Base-by-base conservation (phyloP, 2,113 vertebrate species). In the Sander lucioperca region DNA sequence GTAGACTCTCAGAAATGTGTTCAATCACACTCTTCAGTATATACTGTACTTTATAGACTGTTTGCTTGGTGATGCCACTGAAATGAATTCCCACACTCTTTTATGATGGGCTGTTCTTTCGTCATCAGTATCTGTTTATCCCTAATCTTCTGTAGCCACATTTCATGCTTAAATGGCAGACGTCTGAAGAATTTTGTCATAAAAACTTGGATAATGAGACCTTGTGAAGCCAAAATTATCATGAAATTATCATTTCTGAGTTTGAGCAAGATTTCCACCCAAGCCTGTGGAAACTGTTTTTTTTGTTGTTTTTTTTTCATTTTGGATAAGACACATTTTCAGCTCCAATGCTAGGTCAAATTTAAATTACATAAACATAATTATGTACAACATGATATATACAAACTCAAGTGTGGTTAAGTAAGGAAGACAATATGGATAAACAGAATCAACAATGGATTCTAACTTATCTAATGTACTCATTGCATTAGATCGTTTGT, bases 181-280 rank as follows among this genome's bases (percentile, higher is more conserved):
- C 39, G 19, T 19, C 74, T 48, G 18, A n/a, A 56, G 58, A 57
- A 63, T 77, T 53, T 14, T 50, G 68, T 47, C 65, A 36, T 30
- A 70, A 82, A 81, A 75, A 33, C 16, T 51, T 11, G 27, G 25
- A 74, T 65, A 86, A 83, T 80, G 23, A 79, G 58, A 74, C 21
- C 33, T 15, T 80, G n/a, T 64, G 67, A 48, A 62, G 57, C 61
- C 65, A 76, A 33, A 45, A 68, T 62, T 18, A 43, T 10, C 39
- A 10, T 3, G 50, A 80, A 68, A 51, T 48, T 16, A 71, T 74
- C 54, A 39, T 79, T 67, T 69, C 23, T 62, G 33, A 65, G 50
- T 25, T 45, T 56, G 33, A 61, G 63, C 18, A 25, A 66, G 45
- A 72, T 75, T 78, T 36, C 25, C 59, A 57, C 36, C 73, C 62